Evolutionary conservation across 2,113 vertebrate genomes (phyloP).

Genomic region (cat (Felis catus)): DNA sequence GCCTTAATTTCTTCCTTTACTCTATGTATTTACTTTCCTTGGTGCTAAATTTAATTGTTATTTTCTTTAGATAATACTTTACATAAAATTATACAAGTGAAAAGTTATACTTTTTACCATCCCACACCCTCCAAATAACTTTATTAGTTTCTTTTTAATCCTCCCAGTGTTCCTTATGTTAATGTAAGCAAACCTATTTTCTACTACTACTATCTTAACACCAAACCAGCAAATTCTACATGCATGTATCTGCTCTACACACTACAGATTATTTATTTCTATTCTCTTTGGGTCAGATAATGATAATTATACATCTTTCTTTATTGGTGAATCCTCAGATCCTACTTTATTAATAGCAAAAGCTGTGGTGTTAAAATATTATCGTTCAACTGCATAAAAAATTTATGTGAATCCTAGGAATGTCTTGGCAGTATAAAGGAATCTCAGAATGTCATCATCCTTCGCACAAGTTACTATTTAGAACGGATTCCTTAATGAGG

Average conservation of each 20-base stretch:
- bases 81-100: not conserved
- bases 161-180: not conserved
- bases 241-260: not conserved
- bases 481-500: not conserved
- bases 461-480: not conserved
- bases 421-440: not conserved
- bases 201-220: constrained; percentile 8
- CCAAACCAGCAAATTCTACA: not conserved
- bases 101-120: not conserved
- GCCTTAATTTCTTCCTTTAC: not conserved
- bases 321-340: not conserved
- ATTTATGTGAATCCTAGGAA: not conserved
- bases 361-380: not conserved
- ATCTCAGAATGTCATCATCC: not conserved
- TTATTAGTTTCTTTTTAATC: not conserved
- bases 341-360: not conserved
- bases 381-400: not conserved
- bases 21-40: not conserved
- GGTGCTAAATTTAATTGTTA: not conserved
- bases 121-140: not conserved
- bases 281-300: not conserved
- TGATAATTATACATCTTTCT: not conserved
- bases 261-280: not conserved
- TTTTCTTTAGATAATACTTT: not conserved
- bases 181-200: not conserved